A percentile compares a stretch with the other conserved stretches of the same genome.
phyloP scores from a whole-genome alignment of 2,888 invertebrate genomes.

The Clunio marinus region DNA sequence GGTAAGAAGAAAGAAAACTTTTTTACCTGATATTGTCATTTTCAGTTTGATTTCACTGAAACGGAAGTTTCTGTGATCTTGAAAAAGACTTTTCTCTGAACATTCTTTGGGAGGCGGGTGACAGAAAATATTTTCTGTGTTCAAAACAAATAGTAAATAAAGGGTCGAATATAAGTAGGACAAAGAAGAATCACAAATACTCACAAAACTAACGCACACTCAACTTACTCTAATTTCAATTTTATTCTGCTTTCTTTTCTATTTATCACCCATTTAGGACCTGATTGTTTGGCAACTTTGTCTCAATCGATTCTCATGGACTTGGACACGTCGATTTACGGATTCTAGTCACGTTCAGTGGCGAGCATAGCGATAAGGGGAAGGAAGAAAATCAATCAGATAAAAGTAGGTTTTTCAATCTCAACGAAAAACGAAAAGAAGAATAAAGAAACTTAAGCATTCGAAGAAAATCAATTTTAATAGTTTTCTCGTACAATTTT shows the following conservation, averaged over 20 bases:
- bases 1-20: too few relatives aligned
- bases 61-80: neutral
- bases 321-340: slow-evolving; percentile 4
- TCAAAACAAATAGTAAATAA: neutral
- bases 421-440: neutral
- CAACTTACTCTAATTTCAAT: slow-evolving; percentile 36
- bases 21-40: too few relatives aligned
- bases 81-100: neutral
- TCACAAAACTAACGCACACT: slow-evolving; percentile 1
- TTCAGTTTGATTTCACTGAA: too few relatives aligned
- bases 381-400: slow-evolving; percentile 36
- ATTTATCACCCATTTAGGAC: slow-evolving; percentile 39
- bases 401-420: slow-evolving; percentile 30
- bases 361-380: slow-evolving; percentile 4
- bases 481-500: slow-evolving; percentile 31
- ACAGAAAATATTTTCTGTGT: too few relatives aligned
- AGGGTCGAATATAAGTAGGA: neutral
- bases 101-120: too few relatives aligned
- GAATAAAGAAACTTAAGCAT: slow-evolving; percentile 16
- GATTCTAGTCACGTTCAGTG: slow-evolving; percentile 35
- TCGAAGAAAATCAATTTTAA: slow-evolving; percentile 36
- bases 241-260: slow-evolving; percentile 39
- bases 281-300: slow-evolving; percentile 38
- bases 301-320: neutral
- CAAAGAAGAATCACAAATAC: neutral